Base-by-base conservation (phyloP, 2,888 invertebrate species). In the Drosophila pullipes region DNA sequence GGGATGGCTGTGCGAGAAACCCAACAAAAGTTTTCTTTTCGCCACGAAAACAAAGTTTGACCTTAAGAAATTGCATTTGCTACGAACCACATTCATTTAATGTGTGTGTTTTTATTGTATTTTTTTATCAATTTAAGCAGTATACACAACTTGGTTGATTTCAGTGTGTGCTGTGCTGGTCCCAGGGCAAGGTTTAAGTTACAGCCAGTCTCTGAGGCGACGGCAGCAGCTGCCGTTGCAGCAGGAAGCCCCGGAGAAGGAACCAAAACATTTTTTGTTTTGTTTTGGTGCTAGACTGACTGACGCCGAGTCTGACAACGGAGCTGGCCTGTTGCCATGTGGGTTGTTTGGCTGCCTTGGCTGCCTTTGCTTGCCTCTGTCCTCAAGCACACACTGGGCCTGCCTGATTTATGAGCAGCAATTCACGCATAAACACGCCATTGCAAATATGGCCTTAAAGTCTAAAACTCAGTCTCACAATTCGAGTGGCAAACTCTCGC, bases 301-400 rank as follows among this genome's bases (percentile, higher is more conserved):
- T 65, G 85, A 74, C 85, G 85, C 83, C 88, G 28, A 11, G 54
- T 61, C 78, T 71, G 67, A 62, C 62, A 71, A 54, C 44, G 55
- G 44, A 69, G 49, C 70, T 88, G 88, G 85, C 85, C 82, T 49
- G 41, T 52, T 83, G 88, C 88, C 83, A 83, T 71, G 61, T 53
- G 66, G 61, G 22, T 41, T 58, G 65, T 30, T 22, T 11, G 35
- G 35, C 35, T 58, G 30, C 39, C 49, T 31, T 22, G 22, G 11
- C 76, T 74, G 83, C 7, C 16, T 35, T 35, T 2, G 35, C 13
- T 35, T 13, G 13, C 5, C 5, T 30, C 25, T 33, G 44, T 59
- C 30, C 33, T 50, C 22, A 5, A 33, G 10, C 53, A 2, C 52
- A n/a, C 47, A 6, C 31, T 33, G 55, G 16, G 28, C 47, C 57